These are phyloP conservation scores for Taphrorychus bicolor DNA, from an alignment of 2,888 invertebrate species.

Conservation along the genomic window DNA sequence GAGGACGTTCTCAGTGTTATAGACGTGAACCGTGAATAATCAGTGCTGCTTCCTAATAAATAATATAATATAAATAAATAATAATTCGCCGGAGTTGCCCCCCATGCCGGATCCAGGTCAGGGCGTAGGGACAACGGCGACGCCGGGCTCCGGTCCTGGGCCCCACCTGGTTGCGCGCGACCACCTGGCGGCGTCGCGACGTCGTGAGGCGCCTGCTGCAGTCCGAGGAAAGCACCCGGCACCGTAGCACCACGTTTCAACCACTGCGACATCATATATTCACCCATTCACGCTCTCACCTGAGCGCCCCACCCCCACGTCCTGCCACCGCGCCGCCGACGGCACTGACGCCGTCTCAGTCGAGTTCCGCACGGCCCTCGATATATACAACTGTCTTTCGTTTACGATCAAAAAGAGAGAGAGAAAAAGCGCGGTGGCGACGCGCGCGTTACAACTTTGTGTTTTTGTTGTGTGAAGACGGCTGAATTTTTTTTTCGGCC, in stretches of 20 bases:
- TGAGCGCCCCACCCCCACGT: slow-evolving; percentile 66
- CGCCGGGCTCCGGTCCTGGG: slow-evolving; percentile 36
- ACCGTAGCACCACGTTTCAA: slow-evolving; percentile 54
- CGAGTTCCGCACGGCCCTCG: slow-evolving; percentile 39
- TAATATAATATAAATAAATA: slow-evolving; percentile 27
- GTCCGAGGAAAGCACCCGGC: slow-evolving; percentile 53
- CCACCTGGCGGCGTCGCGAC: slow-evolving; percentile 59
- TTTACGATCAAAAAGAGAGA: slow-evolving; percentile 21
- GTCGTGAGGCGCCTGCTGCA: slow-evolving; percentile 51
- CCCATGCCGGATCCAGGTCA: slow-evolving; percentile 28
- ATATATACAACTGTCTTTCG: slow-evolving; percentile 10
- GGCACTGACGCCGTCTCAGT: slow-evolving; percentile 55
- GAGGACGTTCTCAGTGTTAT: too few relatives aligned
- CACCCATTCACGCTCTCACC: slow-evolving; percentile 64
- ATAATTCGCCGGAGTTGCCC: slow-evolving; percentile 18
- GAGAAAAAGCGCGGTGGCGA: slow-evolving; percentile 23
- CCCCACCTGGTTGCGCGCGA: slow-evolving; percentile 46
- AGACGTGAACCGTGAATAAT: too few relatives aligned
- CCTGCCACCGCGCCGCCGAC: slow-evolving; percentile 55
- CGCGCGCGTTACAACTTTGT: slow-evolving; percentile 28
- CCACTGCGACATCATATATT: slow-evolving; percentile 53
- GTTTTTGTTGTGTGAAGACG: slow-evolving; percentile 19
- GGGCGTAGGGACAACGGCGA: slow-evolving; percentile 28
- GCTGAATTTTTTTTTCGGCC: slow-evolving; percentile 34
- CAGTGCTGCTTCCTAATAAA: too few relatives aligned